Conservation (phyloP, 2,113 vertebrate genomes). For the Amphilophus citrinellus region DNA sequence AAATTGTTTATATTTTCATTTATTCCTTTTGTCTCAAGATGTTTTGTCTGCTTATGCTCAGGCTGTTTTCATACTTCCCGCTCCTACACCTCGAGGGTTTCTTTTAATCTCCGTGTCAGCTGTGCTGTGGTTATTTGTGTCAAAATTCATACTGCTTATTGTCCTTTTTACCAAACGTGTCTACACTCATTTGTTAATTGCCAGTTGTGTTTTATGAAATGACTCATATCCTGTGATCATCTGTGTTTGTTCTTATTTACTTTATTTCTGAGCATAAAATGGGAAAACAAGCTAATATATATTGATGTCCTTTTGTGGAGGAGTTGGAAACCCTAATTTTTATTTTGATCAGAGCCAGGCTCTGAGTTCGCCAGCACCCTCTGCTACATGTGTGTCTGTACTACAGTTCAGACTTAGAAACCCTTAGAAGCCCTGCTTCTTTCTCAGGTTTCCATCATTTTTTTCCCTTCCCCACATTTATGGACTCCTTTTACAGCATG, state of each 20-base stretch:
- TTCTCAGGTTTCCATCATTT: neutral
- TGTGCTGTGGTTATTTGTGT: neutral
- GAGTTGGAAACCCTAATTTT: neutral
- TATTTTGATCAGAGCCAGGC: neutral
- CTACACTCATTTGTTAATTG: neutral
- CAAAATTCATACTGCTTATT: neutral
- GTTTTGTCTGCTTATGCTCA: neutral
- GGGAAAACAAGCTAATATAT: neutral
- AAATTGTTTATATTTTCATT: conserved; percentile 34
- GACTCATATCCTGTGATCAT: neutral
- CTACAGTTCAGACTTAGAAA: neutral
- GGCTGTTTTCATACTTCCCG: conserved; percentile 16
- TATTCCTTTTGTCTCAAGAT: conserved; percentile 29
- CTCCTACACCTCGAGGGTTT: neutral
- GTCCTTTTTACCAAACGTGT: neutral
- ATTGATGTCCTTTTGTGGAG: neutral
- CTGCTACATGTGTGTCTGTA: too few species aligned
- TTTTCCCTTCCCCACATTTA: neutral
- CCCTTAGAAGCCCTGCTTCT: neutral
- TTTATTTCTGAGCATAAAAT: neutral
- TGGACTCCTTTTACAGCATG: neutral
- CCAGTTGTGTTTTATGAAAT: neutral
- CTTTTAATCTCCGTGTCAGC: neutral
- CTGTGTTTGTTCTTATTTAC: neutral
- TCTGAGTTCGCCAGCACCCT: too few species aligned